Conservation (phyloP, 1,140 invertebrate species). For the Eupristina koningsbergeri region DNA sequence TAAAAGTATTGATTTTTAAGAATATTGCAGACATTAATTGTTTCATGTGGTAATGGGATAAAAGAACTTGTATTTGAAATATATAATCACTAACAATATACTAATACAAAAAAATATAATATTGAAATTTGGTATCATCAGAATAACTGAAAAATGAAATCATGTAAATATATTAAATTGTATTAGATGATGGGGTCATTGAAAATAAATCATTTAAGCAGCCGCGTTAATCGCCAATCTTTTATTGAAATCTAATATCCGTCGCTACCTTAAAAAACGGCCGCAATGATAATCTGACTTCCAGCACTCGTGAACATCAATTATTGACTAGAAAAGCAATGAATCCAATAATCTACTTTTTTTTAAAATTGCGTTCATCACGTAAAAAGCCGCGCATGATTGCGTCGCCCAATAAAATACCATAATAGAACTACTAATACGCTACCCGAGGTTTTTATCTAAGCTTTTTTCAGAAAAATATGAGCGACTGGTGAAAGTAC, state of each 20-base stretch:
- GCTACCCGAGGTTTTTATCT: background rate
- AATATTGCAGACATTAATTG: no score
- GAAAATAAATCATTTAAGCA: background rate
- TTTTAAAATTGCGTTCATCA: constrained; percentile 22
- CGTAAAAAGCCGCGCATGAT: constrained; percentile 24
- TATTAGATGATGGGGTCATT: background rate
- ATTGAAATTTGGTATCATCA: background rate
- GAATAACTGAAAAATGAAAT: background rate
- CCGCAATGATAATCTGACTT: background rate
- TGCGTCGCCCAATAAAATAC: constrained; percentile 17
- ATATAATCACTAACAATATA: no score
- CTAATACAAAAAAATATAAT: no score
- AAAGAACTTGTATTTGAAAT: no score
- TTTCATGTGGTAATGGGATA: no score
- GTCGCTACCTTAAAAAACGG: background rate
- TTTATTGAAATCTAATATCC: constrained; percentile 43
- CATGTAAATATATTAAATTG: background rate
- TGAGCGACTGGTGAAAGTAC: constrained; percentile 8
- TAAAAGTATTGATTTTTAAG: no score
- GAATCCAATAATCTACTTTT: constrained; percentile 59
- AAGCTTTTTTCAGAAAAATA: constrained; percentile 15
- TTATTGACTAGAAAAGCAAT: constrained; percentile 51
- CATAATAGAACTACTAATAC: background rate
- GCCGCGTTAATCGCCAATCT: constrained; percentile 4
- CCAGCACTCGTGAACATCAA: constrained; percentile 50